Percentiles rank a stretch among this genome's conserved stretches.
Conservation (phyloP, 2,113 vertebrate genomes). For the Bothrops jararaca region DNA sequence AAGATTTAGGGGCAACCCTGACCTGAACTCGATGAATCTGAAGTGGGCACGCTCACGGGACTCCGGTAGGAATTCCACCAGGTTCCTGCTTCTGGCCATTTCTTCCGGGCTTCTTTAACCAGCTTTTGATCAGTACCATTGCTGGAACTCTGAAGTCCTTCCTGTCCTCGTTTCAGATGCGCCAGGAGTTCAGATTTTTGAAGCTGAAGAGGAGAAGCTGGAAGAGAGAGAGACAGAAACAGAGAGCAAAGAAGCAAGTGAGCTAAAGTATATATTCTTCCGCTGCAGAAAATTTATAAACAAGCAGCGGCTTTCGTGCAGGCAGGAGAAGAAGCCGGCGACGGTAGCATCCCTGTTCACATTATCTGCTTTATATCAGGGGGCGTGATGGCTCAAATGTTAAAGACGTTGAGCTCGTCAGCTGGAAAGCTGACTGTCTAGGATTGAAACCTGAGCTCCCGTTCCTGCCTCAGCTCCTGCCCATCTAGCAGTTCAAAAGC, state of each 20-base stretch:
- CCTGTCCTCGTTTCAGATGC: neutral
- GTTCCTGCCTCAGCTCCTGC: neutral
- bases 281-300: neutral
- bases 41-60: neutral
- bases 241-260: neutral
- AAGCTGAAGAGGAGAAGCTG: neutral
- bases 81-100: neutral
- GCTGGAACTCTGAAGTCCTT: neutral
- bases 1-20: neutral
- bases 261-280: neutral
- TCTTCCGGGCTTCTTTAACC: neutral
- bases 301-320: neutral
- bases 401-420: neutral
- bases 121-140: neutral
- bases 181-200: neutral
- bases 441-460: neutral
- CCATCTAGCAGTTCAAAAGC: neutral
- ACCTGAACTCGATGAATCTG: conserved; percentile 19
- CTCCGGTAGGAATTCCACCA: conserved; percentile 27
- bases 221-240: neutral
- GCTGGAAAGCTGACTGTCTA: neutral
- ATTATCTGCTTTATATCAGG: neutral
- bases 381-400: neutral
- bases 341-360: neutral
- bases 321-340: neutral